These are phyloP conservation scores for Listronotus bonariensis DNA, from an alignment of 1,140 invertebrate genomes.

Conservation along the genomic window DNA sequence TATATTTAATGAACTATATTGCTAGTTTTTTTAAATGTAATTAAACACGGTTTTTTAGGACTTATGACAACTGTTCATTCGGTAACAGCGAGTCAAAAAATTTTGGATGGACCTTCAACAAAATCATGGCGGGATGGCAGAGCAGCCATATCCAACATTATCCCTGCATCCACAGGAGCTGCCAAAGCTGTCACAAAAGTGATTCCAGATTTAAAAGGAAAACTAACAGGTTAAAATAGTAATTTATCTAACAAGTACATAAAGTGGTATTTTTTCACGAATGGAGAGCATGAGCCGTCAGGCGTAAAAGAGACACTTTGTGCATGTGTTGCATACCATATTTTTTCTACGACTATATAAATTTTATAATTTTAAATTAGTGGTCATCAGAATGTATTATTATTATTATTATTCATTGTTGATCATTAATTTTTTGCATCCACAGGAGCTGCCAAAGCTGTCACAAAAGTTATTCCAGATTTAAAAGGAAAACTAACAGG, in stretches of 20 bases:
- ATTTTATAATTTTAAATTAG: too few species aligned
- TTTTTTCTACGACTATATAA: too few species aligned
- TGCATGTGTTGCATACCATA: too few species aligned
- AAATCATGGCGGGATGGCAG: conserved; percentile 97
- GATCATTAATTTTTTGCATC: too few species aligned
- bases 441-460: conserved; percentile 97
- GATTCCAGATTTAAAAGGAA: conserved; percentile 89
- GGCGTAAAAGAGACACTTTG: too few species aligned
- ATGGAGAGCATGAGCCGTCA: too few species aligned
- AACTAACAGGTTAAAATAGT: conserved; percentile 86
- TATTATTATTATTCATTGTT: too few species aligned
- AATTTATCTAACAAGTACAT: too few species aligned
- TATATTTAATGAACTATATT: conserved; percentile 3
- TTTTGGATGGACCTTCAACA: conserved; percentile 92
- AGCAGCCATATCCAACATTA: conserved; percentile 95
- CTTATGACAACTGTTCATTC: conserved; percentile 99
- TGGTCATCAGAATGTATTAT: too few species aligned
- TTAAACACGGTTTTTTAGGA: too few species aligned
- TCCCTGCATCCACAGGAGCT: conserved; percentile 95
- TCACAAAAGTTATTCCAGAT: conserved; percentile 94
- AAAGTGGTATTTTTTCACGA: too few species aligned
- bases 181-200: conserved; percentile 98
- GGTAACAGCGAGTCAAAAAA: conserved; percentile 96
- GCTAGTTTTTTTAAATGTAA: too few species aligned
- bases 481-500: conserved; percentile 88